Evolutionary conservation across 2,888 invertebrate species (phyloP), one percentile per base, ranked within the genome.

Genomic region (Drosophila multiciliata): DNA sequence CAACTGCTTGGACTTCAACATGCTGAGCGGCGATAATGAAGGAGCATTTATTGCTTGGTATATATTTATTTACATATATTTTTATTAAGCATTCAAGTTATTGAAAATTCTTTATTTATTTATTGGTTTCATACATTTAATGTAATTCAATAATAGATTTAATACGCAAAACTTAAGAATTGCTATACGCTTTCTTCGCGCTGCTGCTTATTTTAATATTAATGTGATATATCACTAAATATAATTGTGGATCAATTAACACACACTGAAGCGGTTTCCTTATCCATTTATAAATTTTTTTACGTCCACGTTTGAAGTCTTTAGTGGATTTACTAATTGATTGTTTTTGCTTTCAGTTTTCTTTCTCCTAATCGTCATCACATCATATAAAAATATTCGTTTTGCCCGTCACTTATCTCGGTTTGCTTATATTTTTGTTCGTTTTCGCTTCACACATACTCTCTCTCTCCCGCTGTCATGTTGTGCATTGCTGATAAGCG

Each of bases 1-100:
- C 63, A 91, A 78, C 61, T 81, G 70, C 73, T 83, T 90, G n/a
- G 91, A 81, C 66, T 91, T 91, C 49, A 91, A 88, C 91, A 91
- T 91, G 58, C 70, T 89, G 66, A 45, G 23, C 50, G 55, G 36
- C 3, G 36, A 40, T 33, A 62, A 73, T 59, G 40, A 65, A 74
- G 58, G 40, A 20, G 40, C 73, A 76, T 85, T 80, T 67, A 80
- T 61, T 38, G 12, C 15, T 45, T 23, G 23, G 1, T 23, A 23
- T 45, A 45, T 45, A 45, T 42, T 20, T 66, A 49, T 54, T 32
- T 64, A 33, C 54, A 26, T 36, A 20, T 29, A 29, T 29, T 29
- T 29, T 29, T 29, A 29, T 67, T 32, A 32, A 17, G 45, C 66
- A 57, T 26, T 49, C 66, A 58, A 68, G 59, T 23, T 48, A 52